Percentiles rank a stretch among this genome's conserved stretches.
Conservation (phyloP, 2,888 invertebrate genomes). For the Ernsta delagoae region DNA sequence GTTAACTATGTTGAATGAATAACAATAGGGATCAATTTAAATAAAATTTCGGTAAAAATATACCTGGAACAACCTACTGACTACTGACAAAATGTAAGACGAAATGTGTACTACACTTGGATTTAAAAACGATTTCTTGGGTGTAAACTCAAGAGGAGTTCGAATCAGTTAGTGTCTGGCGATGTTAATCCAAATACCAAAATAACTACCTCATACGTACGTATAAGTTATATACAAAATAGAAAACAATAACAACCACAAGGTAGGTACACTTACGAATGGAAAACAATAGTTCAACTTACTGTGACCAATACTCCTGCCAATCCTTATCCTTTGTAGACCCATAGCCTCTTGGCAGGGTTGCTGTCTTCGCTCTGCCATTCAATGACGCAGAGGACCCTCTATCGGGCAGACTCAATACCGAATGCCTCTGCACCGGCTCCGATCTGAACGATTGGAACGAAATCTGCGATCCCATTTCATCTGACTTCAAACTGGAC, state of each 20-base stretch:
- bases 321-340: conserved; percentile 73
- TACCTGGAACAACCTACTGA: no score
- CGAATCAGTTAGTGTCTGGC: no score
- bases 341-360: conserved; percentile 73
- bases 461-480: conserved; percentile 64
- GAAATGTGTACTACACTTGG: no score
- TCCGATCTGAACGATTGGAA: conserved; percentile 75
- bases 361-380: conserved; percentile 67
- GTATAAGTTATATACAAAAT: no score
- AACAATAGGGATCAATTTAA: no score
- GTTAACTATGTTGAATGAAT: no score
- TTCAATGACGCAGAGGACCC: conserved; percentile 60
- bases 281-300: conserved; percentile 49
- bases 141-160: no score
- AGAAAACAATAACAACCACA: not conserved
- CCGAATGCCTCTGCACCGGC: conserved; percentile 63
- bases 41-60: no score
- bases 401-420: conserved; percentile 67
- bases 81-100: no score
- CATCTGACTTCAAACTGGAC: conserved; percentile 66
- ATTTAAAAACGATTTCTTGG: no score
- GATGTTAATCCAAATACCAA: no score
- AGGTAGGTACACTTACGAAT: not conserved
- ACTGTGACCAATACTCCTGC: conserved; percentile 82
- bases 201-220: no score